These are phyloP conservation scores for Lasius fuliginosus DNA, from an alignment of 2,888 invertebrate genomes.

Conservation along the genomic window DNA sequence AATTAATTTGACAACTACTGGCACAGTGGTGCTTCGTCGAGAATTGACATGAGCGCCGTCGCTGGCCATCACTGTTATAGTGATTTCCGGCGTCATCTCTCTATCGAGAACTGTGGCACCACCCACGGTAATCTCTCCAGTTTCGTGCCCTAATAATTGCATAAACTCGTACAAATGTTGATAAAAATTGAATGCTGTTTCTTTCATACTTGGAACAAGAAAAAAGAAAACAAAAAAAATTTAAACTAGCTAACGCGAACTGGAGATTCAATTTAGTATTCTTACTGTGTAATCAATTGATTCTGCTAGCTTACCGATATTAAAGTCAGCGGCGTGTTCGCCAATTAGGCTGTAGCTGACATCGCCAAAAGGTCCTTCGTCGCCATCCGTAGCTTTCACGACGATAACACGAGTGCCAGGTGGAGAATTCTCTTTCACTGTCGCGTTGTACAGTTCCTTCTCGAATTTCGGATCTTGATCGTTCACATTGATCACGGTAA, in stretches of 20 bases:
- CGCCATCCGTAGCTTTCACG: slow-evolving; percentile 92
- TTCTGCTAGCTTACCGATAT: slow-evolving; percentile 87
- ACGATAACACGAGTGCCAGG: slow-evolving; percentile 91
- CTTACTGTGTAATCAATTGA: not conserved
- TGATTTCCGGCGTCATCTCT: slow-evolving; percentile 91
- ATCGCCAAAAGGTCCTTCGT: slow-evolving; percentile 92
- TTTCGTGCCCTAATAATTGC: slow-evolving; percentile 85
- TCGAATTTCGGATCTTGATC: slow-evolving; percentile 95
- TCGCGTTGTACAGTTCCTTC: slow-evolving; percentile 90
- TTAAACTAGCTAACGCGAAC: not conserved
- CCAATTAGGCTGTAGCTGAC: slow-evolving; percentile 93
- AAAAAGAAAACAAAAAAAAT: not conserved
- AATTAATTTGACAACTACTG: slow-evolving; percentile 92
- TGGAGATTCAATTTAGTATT: not conserved
- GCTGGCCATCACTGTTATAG: slow-evolving; percentile 92
- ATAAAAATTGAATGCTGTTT: slow-evolving; percentile 6
- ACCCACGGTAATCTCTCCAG: slow-evolving; percentile 93
- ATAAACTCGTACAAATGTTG: not conserved
- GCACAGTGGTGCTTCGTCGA: slow-evolving; percentile 91
- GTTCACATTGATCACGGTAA: slow-evolving; percentile 94
- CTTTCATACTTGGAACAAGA: not conserved
- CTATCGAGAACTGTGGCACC: slow-evolving; percentile 92
- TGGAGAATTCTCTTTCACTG: slow-evolving; percentile 92
- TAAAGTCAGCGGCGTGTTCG: slow-evolving; percentile 91
- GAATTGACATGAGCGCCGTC: slow-evolving; percentile 92